Conservation (phyloP, 2,888 invertebrate genomes). For the Caenorhabditis sp. region DNA sequence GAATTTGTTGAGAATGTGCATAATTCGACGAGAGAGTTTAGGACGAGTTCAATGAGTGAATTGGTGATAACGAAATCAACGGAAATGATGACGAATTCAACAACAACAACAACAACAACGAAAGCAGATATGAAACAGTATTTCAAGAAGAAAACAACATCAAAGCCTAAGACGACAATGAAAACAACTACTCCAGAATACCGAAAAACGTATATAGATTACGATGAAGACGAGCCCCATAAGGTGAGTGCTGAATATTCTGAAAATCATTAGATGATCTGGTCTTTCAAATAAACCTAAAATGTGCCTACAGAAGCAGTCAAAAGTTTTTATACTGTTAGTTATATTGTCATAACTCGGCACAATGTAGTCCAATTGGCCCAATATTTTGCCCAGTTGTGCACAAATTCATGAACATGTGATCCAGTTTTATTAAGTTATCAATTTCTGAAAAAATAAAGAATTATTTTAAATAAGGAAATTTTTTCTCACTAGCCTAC, state of each 20-base stretch:
- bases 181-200: constrained; percentile 9
- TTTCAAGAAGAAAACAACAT: not conserved
- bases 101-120: not conserved
- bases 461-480: no score
- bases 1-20: constrained; percentile 36
- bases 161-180: not conserved
- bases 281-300: no score
- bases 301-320: no score
- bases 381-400: no score
- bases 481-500: no score
- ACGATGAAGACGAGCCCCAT: constrained; percentile 29
- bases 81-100: constrained; percentile 8
- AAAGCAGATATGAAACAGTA: not conserved
- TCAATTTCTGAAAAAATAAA: no score
- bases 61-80: constrained; percentile 3
- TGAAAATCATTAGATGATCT: no score
- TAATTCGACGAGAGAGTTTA: constrained; percentile 22
- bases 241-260: constrained; percentile 7
- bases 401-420: no score
- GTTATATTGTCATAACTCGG: no score
- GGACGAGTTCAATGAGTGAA: constrained; percentile 3
- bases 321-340: no score
- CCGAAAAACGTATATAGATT: constrained; percentile 32
- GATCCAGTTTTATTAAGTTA: no score
- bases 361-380: no score